Evolutionary conservation across 2,113 vertebrate genomes (phyloP).

Genomic region (Boleophthalmus pectinirostris): DNA sequence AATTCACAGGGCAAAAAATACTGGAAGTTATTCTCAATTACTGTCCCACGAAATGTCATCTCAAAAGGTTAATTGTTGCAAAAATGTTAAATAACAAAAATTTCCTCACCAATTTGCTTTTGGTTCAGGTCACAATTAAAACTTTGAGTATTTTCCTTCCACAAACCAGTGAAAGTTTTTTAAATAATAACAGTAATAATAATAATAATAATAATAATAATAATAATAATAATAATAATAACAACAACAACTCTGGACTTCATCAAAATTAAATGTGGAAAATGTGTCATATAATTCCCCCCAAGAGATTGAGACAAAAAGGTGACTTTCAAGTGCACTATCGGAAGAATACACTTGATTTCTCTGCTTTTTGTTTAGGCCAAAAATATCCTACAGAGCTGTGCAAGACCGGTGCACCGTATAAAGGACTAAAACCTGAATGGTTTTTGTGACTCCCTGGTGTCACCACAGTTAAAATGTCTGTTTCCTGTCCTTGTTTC

Average conservation of each 20-base stretch:
- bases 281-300: background rate
- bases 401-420: background rate
- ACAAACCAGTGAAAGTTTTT: too few relatives aligned
- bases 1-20: background rate
- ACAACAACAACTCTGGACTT: too few relatives aligned
- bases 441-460: slow-evolving; percentile 17
- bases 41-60: background rate
- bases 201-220: too few relatives aligned
- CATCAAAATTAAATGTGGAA: background rate
- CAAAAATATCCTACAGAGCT: background rate
- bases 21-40: background rate
- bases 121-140: background rate
- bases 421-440: slow-evolving; percentile 23
- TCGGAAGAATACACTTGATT: background rate
- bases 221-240: too few relatives aligned
- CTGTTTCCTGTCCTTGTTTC: slow-evolving; percentile 35
- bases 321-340: background rate
- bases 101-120: background rate
- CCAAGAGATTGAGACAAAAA: background rate
- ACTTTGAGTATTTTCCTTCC: too few relatives aligned
- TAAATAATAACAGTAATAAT: too few relatives aligned
- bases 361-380: background rate
- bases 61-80: background rate
- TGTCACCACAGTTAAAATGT: slow-evolving; percentile 32
- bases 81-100: background rate